Conservation (phyloP, 2,113 vertebrate species). For the Phyllopteryx taeniolatus region DNA sequence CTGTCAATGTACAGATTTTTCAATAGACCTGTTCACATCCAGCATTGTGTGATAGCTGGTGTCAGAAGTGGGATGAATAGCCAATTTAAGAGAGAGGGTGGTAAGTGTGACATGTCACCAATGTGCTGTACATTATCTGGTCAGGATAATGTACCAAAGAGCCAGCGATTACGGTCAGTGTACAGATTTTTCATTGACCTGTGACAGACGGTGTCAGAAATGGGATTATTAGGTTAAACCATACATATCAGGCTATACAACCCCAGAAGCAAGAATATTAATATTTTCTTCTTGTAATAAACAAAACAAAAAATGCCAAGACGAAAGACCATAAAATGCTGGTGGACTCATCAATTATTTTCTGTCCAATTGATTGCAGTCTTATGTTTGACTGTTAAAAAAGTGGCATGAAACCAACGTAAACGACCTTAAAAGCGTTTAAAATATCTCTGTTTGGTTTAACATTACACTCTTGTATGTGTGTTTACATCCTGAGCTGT, state of each 20-base stretch:
- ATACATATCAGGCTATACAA: too few species aligned
- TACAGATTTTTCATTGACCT: too few species aligned
- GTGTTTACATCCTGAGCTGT: slow-evolving; percentile 7
- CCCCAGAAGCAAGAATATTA: too few species aligned
- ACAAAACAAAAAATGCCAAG: too few species aligned
- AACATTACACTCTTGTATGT: background rate
- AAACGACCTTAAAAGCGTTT: background rate
- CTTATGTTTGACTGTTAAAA: background rate
- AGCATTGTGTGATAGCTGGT: too few species aligned
- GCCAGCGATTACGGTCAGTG: too few species aligned
- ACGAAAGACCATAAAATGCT: background rate
- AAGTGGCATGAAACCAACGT: background rate
- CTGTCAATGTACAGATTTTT: too few species aligned
- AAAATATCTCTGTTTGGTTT: background rate
- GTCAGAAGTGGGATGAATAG: too few species aligned
- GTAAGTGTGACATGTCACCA: background rate
- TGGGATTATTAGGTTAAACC: background rate
- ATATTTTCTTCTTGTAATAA: too few species aligned
- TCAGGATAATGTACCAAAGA: too few species aligned
- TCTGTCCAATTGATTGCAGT: background rate
- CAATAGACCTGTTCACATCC: background rate
- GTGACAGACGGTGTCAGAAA: background rate
- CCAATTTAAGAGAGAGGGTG: too few species aligned
- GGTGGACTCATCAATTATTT: background rate
- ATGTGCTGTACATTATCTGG: too few species aligned